A percentile compares a stretch with the other conserved stretches of the same genome.
phyloP scores from a whole-genome alignment of 2,113 vertebrate species.

The Varanus komodoensis region DNA sequence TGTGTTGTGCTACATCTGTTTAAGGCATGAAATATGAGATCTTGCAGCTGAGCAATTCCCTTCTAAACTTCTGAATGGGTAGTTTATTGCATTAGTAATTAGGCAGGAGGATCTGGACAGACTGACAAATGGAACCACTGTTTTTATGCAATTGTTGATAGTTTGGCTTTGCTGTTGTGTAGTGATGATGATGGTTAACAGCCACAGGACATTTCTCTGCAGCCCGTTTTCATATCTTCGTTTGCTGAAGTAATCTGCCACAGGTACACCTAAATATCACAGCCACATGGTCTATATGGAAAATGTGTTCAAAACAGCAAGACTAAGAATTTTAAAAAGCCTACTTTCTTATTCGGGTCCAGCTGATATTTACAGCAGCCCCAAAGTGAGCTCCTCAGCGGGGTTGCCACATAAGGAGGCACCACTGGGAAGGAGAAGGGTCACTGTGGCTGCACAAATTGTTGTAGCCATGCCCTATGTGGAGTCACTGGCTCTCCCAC shows the following conservation, averaged over 20 bases:
- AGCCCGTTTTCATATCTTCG: not conserved
- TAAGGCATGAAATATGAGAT: not conserved
- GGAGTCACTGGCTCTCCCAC: not conserved
- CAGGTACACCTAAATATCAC: slow-evolving; percentile 31
- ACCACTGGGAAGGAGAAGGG: not conserved
- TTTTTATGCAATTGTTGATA: slow-evolving; percentile 16
- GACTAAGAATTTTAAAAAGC: slow-evolving; percentile 26
- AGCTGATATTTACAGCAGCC: slow-evolving; percentile 39
- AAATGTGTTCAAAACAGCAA: slow-evolving; percentile 48
- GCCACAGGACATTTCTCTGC: slow-evolving; percentile 16
- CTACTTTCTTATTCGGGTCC: slow-evolving; percentile 29
- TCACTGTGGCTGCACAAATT: not conserved
- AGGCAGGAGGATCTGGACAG: slow-evolving; percentile 28
- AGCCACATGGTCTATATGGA: slow-evolving; percentile 46
- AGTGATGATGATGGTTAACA: not conserved
- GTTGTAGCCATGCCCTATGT: not conserved
- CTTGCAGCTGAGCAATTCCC: slow-evolving; percentile 21
- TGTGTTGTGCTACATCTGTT: slow-evolving; percentile 34
- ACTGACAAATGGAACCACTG: slow-evolving; percentile 6
- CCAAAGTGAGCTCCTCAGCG: not conserved
- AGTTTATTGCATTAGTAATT: slow-evolving; percentile 7
- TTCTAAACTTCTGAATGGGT: not conserved
- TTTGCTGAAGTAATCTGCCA: slow-evolving; percentile 41
- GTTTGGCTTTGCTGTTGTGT: not conserved
- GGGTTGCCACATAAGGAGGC: not conserved